A percentile compares a stretch with the other conserved stretches of the same genome.
These are phyloP conservation scores for Rambutsinella grinnellia DNA, from an alignment of 2,888 invertebrate species.

Conservation along the genomic window DNA sequence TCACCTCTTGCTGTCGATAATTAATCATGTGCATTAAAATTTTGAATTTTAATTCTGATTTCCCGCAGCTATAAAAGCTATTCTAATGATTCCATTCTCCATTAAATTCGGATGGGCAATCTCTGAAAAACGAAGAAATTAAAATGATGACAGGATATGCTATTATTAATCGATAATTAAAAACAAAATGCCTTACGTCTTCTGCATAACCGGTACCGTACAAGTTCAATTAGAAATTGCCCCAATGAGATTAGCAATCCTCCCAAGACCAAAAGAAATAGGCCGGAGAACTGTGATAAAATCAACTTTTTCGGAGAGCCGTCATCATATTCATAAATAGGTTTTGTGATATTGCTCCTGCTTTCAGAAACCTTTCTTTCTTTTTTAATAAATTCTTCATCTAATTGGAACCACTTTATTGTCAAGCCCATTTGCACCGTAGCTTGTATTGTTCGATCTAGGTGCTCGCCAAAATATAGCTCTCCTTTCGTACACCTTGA, in stretches of 20 bases:
- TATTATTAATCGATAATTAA: too few relatives aligned
- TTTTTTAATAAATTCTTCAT: not conserved
- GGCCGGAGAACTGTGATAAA: slow-evolving; percentile 22
- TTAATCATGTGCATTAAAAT: too few relatives aligned
- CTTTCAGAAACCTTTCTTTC: slow-evolving; percentile 4
- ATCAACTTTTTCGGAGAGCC: slow-evolving; percentile 26
- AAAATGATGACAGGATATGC: too few relatives aligned
- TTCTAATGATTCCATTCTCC: too few relatives aligned
- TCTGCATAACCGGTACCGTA: not conserved
- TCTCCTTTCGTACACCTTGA: not conserved
- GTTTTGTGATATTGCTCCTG: slow-evolving; percentile 5
- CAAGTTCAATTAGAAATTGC: not conserved
- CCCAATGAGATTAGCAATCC: not conserved
- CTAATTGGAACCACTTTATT: not conserved
- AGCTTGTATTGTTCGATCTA: not conserved
- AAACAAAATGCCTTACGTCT: too few relatives aligned
- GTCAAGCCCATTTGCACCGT: too few relatives aligned
- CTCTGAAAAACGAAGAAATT: too few relatives aligned
- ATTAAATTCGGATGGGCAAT: too few relatives aligned
- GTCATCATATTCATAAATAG: slow-evolving; percentile 18
- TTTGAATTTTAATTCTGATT: too few relatives aligned
- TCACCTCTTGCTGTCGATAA: too few relatives aligned
- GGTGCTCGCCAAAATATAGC: not conserved
- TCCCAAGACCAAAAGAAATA: slow-evolving; percentile 7
- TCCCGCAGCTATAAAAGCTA: too few relatives aligned